Conservation (phyloP, 2,888 invertebrate genomes). For the Plemyria rubiginata region DNA sequence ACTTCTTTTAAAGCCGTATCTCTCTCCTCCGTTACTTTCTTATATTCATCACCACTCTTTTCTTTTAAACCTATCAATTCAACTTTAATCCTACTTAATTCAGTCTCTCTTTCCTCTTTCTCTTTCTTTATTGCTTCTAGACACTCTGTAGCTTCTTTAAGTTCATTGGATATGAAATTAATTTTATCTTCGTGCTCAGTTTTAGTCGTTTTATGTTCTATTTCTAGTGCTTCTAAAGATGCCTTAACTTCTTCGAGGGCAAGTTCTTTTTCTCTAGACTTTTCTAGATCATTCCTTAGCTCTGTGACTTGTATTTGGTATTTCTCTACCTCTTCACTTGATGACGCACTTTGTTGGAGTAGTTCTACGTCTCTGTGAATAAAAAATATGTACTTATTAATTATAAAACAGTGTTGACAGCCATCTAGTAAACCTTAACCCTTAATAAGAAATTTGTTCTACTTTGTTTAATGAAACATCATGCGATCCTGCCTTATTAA, state of each 20-base stretch:
- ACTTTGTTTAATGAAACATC: no score
- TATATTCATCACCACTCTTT: slow-evolving; percentile 73
- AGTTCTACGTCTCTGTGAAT: slow-evolving; percentile 72
- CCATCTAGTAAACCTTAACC: no score
- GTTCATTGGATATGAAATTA: slow-evolving; percentile 61
- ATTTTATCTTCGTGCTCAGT: slow-evolving; percentile 74
- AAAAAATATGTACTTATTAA: background rate
- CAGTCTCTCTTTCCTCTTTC: slow-evolving; percentile 65
- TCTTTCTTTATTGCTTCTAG: slow-evolving; percentile 65
- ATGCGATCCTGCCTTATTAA: no score
- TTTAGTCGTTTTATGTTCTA: slow-evolving; percentile 73
- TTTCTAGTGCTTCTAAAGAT: slow-evolving; percentile 73
- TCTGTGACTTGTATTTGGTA: slow-evolving; percentile 73
- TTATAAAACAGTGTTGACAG: background rate
- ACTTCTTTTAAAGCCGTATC: slow-evolving; percentile 67
- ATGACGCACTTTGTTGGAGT: slow-evolving; percentile 76
- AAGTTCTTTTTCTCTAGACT: slow-evolving; percentile 83
- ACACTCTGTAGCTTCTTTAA: slow-evolving; percentile 70
- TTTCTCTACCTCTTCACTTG: slow-evolving; percentile 77
- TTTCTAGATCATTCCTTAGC: slow-evolving; percentile 73
- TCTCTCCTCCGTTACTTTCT: slow-evolving; percentile 68
- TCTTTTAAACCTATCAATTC: slow-evolving; percentile 67
- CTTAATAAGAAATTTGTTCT: no score
- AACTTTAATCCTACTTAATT: slow-evolving; percentile 67
- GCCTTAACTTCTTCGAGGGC: slow-evolving; percentile 75